Evolutionary conservation across 2,113 vertebrate genomes (phyloP).

Genomic region (Narcine bancroftii): DNA sequence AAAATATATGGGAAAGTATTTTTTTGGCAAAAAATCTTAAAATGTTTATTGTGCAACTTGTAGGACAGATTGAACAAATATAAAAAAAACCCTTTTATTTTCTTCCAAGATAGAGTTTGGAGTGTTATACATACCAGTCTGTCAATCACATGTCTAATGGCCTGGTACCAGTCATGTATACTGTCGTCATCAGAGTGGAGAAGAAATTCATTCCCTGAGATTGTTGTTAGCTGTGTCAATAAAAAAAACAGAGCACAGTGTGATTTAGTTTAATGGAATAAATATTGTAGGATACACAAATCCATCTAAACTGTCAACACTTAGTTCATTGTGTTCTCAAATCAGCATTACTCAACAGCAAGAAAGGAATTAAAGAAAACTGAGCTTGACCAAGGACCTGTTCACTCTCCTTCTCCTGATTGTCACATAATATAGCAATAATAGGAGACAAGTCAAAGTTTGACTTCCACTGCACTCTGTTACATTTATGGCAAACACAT

Average conservation of each 20-base stretch:
- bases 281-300: neutral
- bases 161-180: constrained; percentile 74
- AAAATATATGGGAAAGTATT: constrained; percentile 36
- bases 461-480: neutral
- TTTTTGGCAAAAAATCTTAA: constrained; percentile 28
- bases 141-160: constrained; percentile 75
- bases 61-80: constrained; percentile 30
- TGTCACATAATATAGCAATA: neutral
- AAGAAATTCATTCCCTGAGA: constrained; percentile 72
- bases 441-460: neutral
- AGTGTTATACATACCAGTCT: constrained; percentile 63
- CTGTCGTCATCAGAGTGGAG: constrained; percentile 72
- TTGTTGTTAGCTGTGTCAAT: constrained; percentile 65
- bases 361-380: neutral
- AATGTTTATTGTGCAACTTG: constrained; percentile 36
- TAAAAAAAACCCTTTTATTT: constrained; percentile 8
- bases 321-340: neutral
- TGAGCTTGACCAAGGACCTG: neutral
- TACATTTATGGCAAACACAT: neutral
- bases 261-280: neutral
- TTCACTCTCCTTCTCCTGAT: neutral
- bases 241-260: constrained; percentile 37
- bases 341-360: neutral
- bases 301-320: neutral
- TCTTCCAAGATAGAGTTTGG: constrained; percentile 6